phyloP scores from a whole-genome alignment of 2,113 vertebrate species.

The Psophia crepitans region DNA sequence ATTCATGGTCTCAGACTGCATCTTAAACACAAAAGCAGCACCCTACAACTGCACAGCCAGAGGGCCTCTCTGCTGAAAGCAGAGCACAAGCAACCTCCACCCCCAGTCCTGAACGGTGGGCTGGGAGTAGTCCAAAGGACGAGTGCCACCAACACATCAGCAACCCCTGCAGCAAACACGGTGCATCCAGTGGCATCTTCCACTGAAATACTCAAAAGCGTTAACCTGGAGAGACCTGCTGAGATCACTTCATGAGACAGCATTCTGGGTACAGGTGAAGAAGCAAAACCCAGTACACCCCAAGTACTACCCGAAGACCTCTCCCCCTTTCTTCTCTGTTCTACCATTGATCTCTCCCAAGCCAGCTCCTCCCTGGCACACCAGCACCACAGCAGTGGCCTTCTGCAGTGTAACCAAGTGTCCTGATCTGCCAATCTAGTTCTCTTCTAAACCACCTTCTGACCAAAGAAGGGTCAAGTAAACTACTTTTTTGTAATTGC shows the following conservation, averaged over 20 bases:
- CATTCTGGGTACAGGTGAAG: fast-evolving
- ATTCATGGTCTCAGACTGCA: fast-evolving
- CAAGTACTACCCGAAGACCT: neutral
- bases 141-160: fast-evolving
- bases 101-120: fast-evolving
- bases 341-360: fast-evolving
- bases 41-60: fast-evolving
- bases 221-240: neutral
- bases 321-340: neutral
- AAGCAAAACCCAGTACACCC: neutral
- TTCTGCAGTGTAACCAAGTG: neutral
- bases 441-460: neutral
- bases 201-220: neutral
- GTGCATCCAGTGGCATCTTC: neutral
- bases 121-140: fast-evolving
- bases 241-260: neutral
- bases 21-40: fast-evolving
- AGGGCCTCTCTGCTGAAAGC: neutral
- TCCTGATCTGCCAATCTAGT: neutral
- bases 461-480: neutral
- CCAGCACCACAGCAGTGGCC: neutral
- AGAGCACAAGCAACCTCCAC: neutral
- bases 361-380: neutral
- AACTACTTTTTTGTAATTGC: too few relatives aligned
- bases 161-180: fast-evolving